phyloP scores from a whole-genome alignment of 2,113 vertebrate genomes.

The Brienomyrus longianalis region DNA sequence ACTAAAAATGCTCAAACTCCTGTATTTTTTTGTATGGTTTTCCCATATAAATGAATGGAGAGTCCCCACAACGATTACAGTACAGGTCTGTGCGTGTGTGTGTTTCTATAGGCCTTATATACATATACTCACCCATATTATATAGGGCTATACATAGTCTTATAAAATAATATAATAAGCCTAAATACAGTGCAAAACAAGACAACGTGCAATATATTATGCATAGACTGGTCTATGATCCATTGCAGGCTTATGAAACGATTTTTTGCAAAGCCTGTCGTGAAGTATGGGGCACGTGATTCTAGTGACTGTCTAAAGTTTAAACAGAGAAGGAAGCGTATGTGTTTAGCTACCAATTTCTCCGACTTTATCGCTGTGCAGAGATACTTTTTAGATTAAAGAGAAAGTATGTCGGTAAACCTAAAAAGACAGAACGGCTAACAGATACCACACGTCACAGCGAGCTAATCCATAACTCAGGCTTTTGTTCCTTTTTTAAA shows the following conservation, averaged over 20 bases:
- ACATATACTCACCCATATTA: too few relatives aligned
- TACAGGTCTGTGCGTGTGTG: too few relatives aligned
- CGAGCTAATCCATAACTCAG: background rate
- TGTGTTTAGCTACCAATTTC: background rate
- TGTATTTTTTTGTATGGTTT: too few relatives aligned
- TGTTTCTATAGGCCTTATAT: too few relatives aligned
- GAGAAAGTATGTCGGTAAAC: background rate
- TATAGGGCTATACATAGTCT: too few relatives aligned
- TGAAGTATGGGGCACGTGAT: background rate
- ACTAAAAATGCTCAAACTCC: too few relatives aligned
- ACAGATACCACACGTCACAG: background rate
- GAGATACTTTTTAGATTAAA: too few relatives aligned
- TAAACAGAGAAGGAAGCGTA: background rate
- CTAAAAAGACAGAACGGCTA: background rate
- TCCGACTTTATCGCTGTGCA: too few relatives aligned
- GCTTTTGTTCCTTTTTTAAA: background rate
- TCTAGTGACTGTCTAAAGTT: background rate
- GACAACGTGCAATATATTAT: background rate
- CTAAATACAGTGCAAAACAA: background rate
- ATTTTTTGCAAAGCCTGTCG: background rate
- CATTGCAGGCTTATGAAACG: background rate
- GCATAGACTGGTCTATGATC: background rate
- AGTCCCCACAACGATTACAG: too few relatives aligned
- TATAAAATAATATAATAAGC: too few relatives aligned
- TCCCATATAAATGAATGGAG: too few relatives aligned